phyloP scores from a whole-genome alignment of 2,888 invertebrate genomes.

The Caenorhabditis angaria region DNA sequence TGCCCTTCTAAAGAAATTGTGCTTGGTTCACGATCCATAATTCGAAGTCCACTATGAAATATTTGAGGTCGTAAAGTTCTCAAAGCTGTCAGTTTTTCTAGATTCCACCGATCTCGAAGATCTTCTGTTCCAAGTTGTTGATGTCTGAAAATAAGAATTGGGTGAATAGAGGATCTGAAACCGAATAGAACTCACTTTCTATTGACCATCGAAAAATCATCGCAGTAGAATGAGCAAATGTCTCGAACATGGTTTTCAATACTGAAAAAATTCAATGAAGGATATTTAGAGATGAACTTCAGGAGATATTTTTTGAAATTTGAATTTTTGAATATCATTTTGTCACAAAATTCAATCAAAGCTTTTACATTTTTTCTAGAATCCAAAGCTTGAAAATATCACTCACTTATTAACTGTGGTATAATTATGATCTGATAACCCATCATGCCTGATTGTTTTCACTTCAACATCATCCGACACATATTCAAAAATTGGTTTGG shows the following conservation, averaged over 20 bases:
- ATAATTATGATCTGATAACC: conserved; percentile 32
- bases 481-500: conserved; percentile 55
- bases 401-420: conserved; percentile 33
- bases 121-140: conserved; percentile 35
- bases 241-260: conserved; percentile 40
- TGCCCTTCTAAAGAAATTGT: conserved; percentile 32
- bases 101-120: conserved; percentile 36
- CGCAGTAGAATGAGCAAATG: conserved; percentile 35
- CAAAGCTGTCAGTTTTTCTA: conserved; percentile 39
- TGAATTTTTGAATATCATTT: no score
- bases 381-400: not conserved
- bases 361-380: no score
- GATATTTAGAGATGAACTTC: no score
- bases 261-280: conserved; percentile 28
- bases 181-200: conserved; percentile 26
- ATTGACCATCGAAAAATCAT: conserved; percentile 40
- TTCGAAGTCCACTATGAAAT: conserved; percentile 32
- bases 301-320: not conserved
- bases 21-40: conserved; percentile 34
- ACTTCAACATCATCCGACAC: conserved; percentile 67
- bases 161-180: not conserved
- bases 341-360: no score
- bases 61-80: conserved; percentile 27
- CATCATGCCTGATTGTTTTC: conserved; percentile 41
- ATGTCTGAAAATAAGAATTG: conserved; percentile 23